Percentiles rank a stretch among this genome's conserved stretches.
Conservation (phyloP, 2,113 vertebrate genomes). For the Campylorhamphus procurvoides region DNA sequence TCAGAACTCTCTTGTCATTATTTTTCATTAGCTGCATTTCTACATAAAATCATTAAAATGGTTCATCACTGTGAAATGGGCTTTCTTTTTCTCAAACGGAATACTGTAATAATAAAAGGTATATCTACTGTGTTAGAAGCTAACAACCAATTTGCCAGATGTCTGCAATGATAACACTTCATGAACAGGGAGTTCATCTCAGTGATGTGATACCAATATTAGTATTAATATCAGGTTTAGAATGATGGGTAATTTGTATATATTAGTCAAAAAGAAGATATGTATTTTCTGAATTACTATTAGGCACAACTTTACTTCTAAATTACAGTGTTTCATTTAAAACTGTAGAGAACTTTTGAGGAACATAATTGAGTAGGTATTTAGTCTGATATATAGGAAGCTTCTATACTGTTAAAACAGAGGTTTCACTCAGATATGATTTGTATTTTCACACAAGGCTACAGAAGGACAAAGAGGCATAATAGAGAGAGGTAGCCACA, state of each 20-base stretch:
- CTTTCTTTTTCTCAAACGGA: conserved; percentile 36
- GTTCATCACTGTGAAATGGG: conserved; percentile 48
- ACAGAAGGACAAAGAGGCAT: not conserved
- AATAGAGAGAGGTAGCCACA: not conserved
- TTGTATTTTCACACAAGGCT: conserved; percentile 26
- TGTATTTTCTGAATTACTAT: conserved; percentile 54
- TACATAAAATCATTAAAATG: conserved; percentile 59
- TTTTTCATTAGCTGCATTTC: conserved; percentile 66
- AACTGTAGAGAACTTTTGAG: conserved; percentile 38
- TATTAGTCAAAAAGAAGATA: conserved; percentile 60
- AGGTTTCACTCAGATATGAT: not conserved
- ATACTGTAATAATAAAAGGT: conserved; percentile 61
- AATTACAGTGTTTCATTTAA: conserved; percentile 61
- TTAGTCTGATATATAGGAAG: conserved; percentile 33
- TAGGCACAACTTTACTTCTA: conserved; percentile 41
- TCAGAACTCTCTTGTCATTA: conserved; percentile 30
- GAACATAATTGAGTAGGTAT: conserved; percentile 30
- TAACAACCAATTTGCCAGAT: conserved; percentile 74
- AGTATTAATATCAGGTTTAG: conserved; percentile 63
- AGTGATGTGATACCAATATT: conserved; percentile 49
- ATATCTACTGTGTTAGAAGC: conserved; percentile 64
- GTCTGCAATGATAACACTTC: conserved; percentile 60
- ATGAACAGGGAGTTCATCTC: conserved; percentile 53
- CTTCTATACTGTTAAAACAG: not conserved
- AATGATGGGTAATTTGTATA: conserved; percentile 59